Evolutionary conservation across 2,797 vertebrate species (phyloP).

Genomic region (Smutsia gigantea): DNA sequence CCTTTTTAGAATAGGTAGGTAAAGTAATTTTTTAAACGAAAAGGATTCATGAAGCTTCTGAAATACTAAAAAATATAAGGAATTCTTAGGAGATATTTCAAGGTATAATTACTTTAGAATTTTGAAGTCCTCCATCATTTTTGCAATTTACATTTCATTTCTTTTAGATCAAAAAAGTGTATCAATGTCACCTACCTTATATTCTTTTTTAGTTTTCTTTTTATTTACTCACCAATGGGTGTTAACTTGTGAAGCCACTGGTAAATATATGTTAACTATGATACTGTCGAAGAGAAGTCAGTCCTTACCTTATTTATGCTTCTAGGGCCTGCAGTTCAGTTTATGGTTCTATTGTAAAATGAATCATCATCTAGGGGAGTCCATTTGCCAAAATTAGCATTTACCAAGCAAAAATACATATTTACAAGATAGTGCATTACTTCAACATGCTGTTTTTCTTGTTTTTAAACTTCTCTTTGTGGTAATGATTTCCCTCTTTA

Average conservation of each 20-base stretch:
- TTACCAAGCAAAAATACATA: not conserved
- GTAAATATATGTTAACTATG: slow-evolving; percentile 15
- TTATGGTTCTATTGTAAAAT: not conserved
- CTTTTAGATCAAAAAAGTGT: not conserved
- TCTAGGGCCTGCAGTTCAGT: not conserved
- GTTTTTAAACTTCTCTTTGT: not conserved
- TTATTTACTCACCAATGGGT: not conserved
- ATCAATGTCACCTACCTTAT: not conserved
- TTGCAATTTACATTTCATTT: not conserved
- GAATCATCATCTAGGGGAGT: not conserved
- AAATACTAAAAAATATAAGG: not conserved
- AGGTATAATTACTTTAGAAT: not conserved
- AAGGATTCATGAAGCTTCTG: not conserved
- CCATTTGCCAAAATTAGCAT: not conserved
- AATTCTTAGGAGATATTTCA: not conserved
- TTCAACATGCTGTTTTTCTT: not conserved
- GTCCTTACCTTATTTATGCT: not conserved
- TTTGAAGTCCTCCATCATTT: not conserved
- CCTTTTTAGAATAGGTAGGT: not conserved
- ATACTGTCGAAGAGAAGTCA: not conserved
- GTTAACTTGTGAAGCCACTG: not conserved
- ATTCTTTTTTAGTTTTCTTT: not conserved
- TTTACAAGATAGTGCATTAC: not conserved
- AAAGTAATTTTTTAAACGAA: not conserved
- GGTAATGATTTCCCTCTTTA: not conserved